These are phyloP conservation scores for Drymodes brunneopygia DNA, from an alignment of 2,113 vertebrate species.

Conservation along the genomic window DNA sequence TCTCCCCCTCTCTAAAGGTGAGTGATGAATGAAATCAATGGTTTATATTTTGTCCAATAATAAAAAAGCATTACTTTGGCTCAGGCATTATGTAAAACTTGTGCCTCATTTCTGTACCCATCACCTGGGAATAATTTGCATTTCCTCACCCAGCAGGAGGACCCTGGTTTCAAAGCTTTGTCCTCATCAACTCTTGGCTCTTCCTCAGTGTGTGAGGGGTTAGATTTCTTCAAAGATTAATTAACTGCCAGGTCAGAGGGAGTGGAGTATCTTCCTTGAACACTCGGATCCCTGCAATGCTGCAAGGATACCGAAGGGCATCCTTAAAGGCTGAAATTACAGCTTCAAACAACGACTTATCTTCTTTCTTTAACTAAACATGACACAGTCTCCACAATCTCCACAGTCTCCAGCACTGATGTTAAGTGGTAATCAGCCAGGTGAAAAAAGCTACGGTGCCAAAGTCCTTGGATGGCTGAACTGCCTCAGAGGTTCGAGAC, in stretches of 20 bases:
- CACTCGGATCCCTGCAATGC: not conserved
- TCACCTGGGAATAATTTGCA: not conserved
- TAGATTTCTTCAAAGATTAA: constrained; percentile 5
- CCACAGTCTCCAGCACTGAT: not conserved
- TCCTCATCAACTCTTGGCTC: not conserved
- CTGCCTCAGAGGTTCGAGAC: not conserved
- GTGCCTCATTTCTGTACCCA: not conserved
- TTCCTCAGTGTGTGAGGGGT: not conserved
- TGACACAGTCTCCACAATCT: not conserved
- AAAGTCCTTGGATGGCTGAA: not conserved
- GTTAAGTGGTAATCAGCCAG: not conserved
- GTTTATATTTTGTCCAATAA: not conserved
- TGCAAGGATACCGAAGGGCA: not conserved
- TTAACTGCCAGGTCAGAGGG: not conserved
- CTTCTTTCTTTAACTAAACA: not conserved
- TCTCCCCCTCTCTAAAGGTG: not conserved
- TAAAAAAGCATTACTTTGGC: not conserved
- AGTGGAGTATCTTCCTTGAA: not conserved
- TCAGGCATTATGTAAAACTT: not conserved
- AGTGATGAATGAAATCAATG: not conserved
- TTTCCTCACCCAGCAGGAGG: not conserved
- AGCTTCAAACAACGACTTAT: not conserved
- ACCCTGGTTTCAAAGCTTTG: not conserved
- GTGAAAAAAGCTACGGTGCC: not conserved
- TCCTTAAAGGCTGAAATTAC: not conserved